These are phyloP conservation scores for Carterocephalus palaemon DNA, from an alignment of 2,888 invertebrate species.

Conservation along the genomic window DNA sequence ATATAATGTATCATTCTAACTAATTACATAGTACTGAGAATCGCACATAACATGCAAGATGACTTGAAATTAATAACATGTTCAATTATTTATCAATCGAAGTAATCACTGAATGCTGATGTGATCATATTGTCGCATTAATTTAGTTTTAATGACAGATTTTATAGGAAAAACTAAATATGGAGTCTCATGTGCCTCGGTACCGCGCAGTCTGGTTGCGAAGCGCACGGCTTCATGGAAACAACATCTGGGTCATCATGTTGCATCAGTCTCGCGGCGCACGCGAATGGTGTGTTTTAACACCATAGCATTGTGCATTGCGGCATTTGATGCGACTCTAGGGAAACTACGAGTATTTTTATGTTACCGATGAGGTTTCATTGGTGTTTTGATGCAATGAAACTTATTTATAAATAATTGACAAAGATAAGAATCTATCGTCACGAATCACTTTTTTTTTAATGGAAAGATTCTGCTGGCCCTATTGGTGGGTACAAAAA, in stretches of 20 bases:
- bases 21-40: too few relatives aligned
- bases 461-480: too few relatives aligned
- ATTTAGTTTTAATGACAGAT: constrained; percentile 5
- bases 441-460: too few relatives aligned
- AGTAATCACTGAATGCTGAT: background rate
- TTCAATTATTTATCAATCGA: background rate
- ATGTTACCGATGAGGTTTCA: constrained; percentile 44
- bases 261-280: constrained; percentile 69
- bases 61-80: background rate
- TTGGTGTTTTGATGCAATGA: constrained; percentile 9
- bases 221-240: constrained; percentile 54
- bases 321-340: constrained; percentile 54
- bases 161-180: constrained; percentile 11
- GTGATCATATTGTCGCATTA: background rate
- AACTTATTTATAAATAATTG: too few relatives aligned
- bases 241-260: constrained; percentile 67
- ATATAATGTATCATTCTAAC: too few relatives aligned
- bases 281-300: constrained; percentile 55
- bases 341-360: constrained; percentile 62
- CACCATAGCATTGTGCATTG: constrained; percentile 55
- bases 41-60: too few relatives aligned
- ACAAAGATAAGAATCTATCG: too few relatives aligned
- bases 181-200: constrained; percentile 19
- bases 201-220: constrained; percentile 29
- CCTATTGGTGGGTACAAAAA: too few relatives aligned